Percentiles rank a stretch among this genome's conserved stretches.
Evolutionary conservation across 2,888 invertebrate genomes (phyloP).

Genomic region (Trachelus stipa): DNA sequence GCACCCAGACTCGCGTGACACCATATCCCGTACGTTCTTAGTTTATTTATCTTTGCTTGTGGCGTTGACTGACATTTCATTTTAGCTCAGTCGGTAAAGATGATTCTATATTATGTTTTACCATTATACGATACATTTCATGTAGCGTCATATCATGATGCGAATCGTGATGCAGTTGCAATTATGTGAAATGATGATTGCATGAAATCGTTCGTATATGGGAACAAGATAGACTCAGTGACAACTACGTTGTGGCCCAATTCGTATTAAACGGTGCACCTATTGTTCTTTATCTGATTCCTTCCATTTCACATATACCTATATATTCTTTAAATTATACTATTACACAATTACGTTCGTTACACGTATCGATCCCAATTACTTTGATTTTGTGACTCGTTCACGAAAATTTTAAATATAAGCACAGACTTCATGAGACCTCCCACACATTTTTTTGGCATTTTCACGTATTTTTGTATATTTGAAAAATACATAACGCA

Average conservation of each 20-base stretch:
- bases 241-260: not conserved
- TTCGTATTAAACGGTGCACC: not conserved
- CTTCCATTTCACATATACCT: not conserved
- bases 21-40: not conserved
- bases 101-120: not conserved
- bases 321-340: not conserved
- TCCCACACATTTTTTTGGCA: not conserved
- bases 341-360: not conserved
- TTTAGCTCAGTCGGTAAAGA: not conserved
- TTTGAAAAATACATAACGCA: not conserved
- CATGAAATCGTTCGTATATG: not conserved
- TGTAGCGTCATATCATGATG: not conserved
- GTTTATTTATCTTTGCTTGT: not conserved
- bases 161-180: not conserved
- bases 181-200: not conserved
- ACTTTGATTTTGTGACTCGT: no score
- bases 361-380: no score
- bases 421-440: not conserved
- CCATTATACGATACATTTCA: not conserved
- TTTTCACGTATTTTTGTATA: not conserved
- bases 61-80: not conserved
- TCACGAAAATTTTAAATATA: not conserved
- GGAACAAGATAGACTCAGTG: not conserved
- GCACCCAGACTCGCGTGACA: not conserved
- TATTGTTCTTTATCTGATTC: not conserved